Evolutionary conservation across 2,888 invertebrate species (phyloP).

Genomic region (Drosophila rubida): DNA sequence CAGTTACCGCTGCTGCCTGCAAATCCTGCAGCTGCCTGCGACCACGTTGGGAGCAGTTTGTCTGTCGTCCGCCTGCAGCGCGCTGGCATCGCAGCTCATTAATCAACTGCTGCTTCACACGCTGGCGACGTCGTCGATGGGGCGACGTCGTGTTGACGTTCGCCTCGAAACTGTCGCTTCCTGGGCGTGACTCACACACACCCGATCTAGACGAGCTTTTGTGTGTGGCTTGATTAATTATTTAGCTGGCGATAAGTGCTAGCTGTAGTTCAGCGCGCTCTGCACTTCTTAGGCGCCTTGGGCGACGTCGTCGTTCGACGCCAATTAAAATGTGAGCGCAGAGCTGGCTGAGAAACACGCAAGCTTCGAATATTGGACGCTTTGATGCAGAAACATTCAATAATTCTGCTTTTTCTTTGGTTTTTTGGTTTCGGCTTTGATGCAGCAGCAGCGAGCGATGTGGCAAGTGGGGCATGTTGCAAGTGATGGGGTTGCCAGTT

Average conservation of each 20-base stretch:
- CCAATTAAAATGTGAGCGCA: conserved; percentile 65
- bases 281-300: background rate
- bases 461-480: background rate
- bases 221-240: conserved; percentile 74
- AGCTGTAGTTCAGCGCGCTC: background rate
- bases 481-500: conserved; percentile 19
- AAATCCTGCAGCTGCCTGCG: conserved; percentile 63
- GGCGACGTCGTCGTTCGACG: conserved; percentile 31
- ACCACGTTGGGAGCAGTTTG: conserved; percentile 12
- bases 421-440: conserved; percentile 50
- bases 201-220: conserved; percentile 52
- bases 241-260: conserved; percentile 64
- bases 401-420: conserved; percentile 5
- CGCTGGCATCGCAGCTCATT: conserved; percentile 67
- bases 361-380: conserved; percentile 30
- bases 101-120: conserved; percentile 66
- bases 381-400: conserved; percentile 23
- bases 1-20: conserved; percentile 56
- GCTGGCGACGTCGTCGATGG: conserved; percentile 24
- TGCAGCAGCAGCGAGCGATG: conserved; percentile 11
- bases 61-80: conserved; percentile 2
- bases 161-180: conserved; percentile 67
- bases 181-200: conserved; percentile 60
- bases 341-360: conserved; percentile 67
- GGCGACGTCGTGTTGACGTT: conserved; percentile 65